phyloP scores from a whole-genome alignment of 2,113 vertebrate species.

The Neotoma lepida region DNA sequence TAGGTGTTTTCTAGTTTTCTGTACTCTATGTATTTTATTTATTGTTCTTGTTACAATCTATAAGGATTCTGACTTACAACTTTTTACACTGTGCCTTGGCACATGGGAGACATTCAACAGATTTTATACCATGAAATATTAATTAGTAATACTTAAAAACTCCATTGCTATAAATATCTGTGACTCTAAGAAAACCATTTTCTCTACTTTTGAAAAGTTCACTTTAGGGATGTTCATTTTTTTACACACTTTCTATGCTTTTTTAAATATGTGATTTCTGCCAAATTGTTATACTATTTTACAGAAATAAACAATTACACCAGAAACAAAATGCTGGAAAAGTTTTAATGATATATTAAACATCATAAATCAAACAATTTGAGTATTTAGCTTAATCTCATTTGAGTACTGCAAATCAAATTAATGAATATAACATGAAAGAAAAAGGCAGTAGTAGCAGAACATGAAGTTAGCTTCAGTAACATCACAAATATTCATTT shows the following conservation, averaged over 20 bases:
- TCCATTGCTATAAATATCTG: not conserved
- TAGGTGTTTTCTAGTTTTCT: constrained; percentile 1
- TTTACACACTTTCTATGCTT: not conserved
- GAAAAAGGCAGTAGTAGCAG: not conserved
- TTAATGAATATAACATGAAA: constrained; percentile 50
- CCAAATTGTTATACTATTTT: constrained; percentile 19
- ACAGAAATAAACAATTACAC: constrained; percentile 41
- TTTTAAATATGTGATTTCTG: constrained; percentile 9
- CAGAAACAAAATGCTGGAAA: constrained; percentile 39
- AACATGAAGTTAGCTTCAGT: constrained; percentile 1
- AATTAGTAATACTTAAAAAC: constrained; percentile 45
- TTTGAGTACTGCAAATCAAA: constrained; percentile 57
- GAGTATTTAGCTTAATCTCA: constrained; percentile 29
- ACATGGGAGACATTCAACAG: not conserved
- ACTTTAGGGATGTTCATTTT: constrained; percentile 36
- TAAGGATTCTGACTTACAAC: constrained; percentile 4
- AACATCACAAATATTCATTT: not conserved
- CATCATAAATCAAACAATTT: constrained; percentile 45
- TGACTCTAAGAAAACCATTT: constrained; percentile 20
- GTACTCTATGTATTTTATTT: constrained; percentile 7
- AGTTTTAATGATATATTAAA: constrained; percentile 44
- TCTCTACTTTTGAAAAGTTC: constrained; percentile 36
- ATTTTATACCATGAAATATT: constrained; percentile 37
- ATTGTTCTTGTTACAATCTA: constrained; percentile 13
- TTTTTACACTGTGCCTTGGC: not conserved